These are phyloP conservation scores for Drosophila setosimentum DNA, from an alignment of 2,888 invertebrate genomes.

Conservation along the genomic window DNA sequence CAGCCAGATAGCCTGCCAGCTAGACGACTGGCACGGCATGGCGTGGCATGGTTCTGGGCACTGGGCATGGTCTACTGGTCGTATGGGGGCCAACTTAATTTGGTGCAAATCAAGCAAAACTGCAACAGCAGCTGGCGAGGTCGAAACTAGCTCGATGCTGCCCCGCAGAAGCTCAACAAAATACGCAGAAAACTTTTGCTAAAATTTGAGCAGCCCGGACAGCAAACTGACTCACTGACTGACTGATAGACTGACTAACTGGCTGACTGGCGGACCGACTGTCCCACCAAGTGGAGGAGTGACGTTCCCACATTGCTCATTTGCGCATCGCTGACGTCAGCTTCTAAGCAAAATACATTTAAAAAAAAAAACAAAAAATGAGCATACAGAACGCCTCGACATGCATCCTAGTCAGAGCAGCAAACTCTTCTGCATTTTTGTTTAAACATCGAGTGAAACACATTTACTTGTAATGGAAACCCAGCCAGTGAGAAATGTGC, in stretches of 20 bases:
- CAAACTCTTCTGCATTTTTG: constrained; percentile 46
- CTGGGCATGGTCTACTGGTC: constrained; percentile 61
- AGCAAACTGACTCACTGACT: constrained; percentile 24
- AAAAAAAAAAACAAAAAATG: constrained; percentile 7
- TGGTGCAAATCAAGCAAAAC: constrained; percentile 79
- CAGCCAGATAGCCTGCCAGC: constrained; percentile 21
- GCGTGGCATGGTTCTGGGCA: constrained; percentile 21
- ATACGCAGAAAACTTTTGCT: constrained; percentile 41
- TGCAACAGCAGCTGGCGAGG: constrained; percentile 59
- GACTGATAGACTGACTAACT: neutral
- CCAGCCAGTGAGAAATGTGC: constrained; percentile 29
- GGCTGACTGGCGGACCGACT: constrained; percentile 8
- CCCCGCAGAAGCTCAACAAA: constrained; percentile 26
- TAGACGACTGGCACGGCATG: constrained; percentile 6
- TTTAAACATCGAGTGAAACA: constrained; percentile 60
- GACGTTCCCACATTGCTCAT: constrained; percentile 44
- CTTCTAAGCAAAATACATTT: constrained; percentile 21
- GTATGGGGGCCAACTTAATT: constrained; percentile 72
- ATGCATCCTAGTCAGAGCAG: constrained; percentile 43
- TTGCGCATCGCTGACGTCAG: constrained; percentile 63
- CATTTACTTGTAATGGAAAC: constrained; percentile 42
- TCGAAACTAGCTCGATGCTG: constrained; percentile 37
- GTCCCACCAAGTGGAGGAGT: neutral
- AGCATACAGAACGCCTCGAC: constrained; percentile 27
- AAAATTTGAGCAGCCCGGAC: constrained; percentile 28